These are phyloP conservation scores for Micronycteris hirsuta DNA, from an alignment of 2,113 vertebrate species.

Conservation along the genomic window DNA sequence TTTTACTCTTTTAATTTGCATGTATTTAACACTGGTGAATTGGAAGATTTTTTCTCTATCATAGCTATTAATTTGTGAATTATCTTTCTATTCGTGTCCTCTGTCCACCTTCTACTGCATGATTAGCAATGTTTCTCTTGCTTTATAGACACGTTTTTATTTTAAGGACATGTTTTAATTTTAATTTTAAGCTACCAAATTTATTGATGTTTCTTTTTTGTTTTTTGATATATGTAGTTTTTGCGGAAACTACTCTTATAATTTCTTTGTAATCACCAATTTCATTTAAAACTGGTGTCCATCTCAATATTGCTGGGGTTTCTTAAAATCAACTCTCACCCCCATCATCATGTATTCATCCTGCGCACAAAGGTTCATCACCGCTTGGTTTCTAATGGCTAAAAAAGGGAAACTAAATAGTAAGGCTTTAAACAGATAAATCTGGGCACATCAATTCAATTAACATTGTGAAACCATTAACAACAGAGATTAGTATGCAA, in stretches of 20 bases:
- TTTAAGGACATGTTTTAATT: constrained; percentile 5
- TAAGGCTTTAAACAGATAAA: not conserved
- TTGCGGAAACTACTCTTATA: constrained; percentile 2
- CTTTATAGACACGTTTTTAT: not conserved
- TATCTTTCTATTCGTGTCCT: not conserved
- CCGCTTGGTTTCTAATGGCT: not conserved
- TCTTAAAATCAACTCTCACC: not conserved
- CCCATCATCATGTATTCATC: not conserved
- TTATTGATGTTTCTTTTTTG: not conserved
- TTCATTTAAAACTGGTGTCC: constrained; percentile 6
- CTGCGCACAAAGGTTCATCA: not conserved
- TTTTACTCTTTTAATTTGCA: constrained; percentile 36
- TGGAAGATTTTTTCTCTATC: not conserved
- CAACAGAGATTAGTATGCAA: not conserved
- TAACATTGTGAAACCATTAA: not conserved
- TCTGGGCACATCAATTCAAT: not conserved
- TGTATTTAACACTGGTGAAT: not conserved
- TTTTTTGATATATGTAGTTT: not conserved
- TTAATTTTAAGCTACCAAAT: not conserved
- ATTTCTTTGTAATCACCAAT: not conserved
- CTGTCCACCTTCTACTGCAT: not conserved
- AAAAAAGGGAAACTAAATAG: not conserved
- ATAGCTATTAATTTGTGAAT: constrained; percentile 5
- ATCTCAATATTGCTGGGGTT: not conserved
- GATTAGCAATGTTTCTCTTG: not conserved